Percentiles rank a stretch among this genome's conserved stretches.
These are phyloP conservation scores for Drosophila falleni DNA, from an alignment of 2,888 invertebrate species.

Conservation along the genomic window DNA sequence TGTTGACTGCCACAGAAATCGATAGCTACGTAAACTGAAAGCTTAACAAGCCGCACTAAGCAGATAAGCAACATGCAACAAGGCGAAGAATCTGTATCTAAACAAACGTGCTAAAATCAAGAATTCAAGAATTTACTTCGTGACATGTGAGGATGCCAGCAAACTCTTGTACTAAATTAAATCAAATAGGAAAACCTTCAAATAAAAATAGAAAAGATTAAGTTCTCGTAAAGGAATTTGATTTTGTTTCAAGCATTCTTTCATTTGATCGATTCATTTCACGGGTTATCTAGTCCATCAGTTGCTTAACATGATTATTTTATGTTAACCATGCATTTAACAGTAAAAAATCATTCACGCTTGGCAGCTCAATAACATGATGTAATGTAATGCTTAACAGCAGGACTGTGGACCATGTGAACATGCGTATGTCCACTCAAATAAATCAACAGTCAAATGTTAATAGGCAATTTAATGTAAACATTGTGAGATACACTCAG, in stretches of 20 bases:
- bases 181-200: background rate
- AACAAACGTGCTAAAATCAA: conserved; percentile 24
- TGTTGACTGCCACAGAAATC: conserved; percentile 21
- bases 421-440: background rate
- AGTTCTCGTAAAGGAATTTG: background rate
- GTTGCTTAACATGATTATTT: background rate
- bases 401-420: too few relatives aligned
- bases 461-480: too few relatives aligned
- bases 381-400: background rate
- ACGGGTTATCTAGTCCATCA: background rate
- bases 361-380: background rate
- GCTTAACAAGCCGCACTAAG: conserved; percentile 38
- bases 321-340: background rate
- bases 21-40: conserved; percentile 34
- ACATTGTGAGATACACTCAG: too few relatives aligned
- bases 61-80: conserved; percentile 20
- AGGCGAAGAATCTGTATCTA: background rate
- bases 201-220: too few relatives aligned
- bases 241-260: background rate
- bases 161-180: background rate
- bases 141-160: background rate
- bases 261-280: background rate
- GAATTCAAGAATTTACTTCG: conserved; percentile 18
- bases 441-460: background rate
- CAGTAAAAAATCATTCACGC: background rate